These are phyloP conservation scores for Psittacula cyanocephala DNA, from an alignment of 2,113 vertebrate species.

Conservation along the genomic window DNA sequence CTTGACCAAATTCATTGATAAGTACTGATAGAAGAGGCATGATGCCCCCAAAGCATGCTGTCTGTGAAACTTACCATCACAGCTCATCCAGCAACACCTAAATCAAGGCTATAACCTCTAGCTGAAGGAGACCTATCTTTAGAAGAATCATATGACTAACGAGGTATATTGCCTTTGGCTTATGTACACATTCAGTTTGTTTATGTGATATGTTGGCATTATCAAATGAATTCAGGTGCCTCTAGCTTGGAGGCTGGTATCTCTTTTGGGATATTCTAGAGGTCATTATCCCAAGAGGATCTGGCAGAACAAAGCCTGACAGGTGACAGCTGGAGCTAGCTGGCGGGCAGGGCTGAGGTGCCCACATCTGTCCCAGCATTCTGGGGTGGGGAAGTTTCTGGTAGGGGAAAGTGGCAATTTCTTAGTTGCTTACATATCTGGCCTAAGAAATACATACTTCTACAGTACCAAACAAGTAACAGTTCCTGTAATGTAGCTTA, in stretches of 20 bases:
- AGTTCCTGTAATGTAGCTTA: background rate
- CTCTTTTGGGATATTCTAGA: background rate
- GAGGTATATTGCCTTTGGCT: background rate
- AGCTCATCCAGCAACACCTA: background rate
- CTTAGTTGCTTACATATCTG: background rate
- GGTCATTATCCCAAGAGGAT: background rate
- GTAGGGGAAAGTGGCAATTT: background rate
- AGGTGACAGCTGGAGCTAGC: background rate
- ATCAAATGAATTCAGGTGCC: background rate
- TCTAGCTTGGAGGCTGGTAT: background rate
- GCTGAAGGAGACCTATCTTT: slow-evolving; percentile 36
- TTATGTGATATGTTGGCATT: background rate
- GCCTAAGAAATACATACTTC: background rate
- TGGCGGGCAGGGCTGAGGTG: background rate
- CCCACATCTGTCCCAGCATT: fast-evolving
- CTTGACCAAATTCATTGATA: background rate
- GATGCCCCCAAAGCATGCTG: background rate
- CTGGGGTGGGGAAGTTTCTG: background rate
- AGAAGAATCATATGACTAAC: background rate
- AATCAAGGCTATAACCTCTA: background rate
- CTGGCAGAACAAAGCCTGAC: background rate
- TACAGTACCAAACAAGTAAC: background rate
- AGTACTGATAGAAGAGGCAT: background rate
- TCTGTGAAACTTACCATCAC: background rate
- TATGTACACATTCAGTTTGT: background rate